Base-by-base conservation (phyloP, 2,888 invertebrate species). In the Cryptocephalus primarius region DNA sequence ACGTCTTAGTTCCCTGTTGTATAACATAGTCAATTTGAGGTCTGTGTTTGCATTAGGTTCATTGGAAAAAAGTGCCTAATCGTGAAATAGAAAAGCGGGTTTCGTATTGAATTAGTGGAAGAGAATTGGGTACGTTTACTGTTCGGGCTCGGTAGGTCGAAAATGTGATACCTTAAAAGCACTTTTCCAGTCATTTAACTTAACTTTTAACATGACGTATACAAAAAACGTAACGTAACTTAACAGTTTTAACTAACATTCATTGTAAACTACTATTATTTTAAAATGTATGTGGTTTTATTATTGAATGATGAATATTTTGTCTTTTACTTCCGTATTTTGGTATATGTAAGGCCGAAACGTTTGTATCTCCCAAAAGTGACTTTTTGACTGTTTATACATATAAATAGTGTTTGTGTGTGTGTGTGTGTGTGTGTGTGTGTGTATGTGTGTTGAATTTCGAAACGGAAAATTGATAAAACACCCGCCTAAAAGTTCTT, bases 281-380 rank as follows among this genome's bases (percentile, higher is more conserved):
- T 58, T 22, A 13, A 53, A 57, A 55, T 55, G 53, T 57, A 60
- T 63, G 63, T 65, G 64, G 65, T 64, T 66, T 64, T 64, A 60
- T 58, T 52, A 49, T 52, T 52, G 44, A 49, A 49, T 46, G n/a
- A n/a, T n/a, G n/a, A 12, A 11, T 36, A 36, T 11, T 49, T 49
- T 60, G 56, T 56, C 12, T 8, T 55, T 54, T 50, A 52, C 55
- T 55, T 55, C 47, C 33, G 51, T 55, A 50, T 57, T 55, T 52
- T 57, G 33, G 32, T 43, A 13, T 43, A 36, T 34, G 60, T 51
- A 58, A 47, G 61, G 57, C 64, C 65, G 56, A 64, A 64, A 65
- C 8, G 51, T 65, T 55, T 61, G 57, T 61, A 55, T 65, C 64
- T 67, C 66, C 67, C 67, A 66, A 67, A 66, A 67, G 67, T 67